Evolutionary conservation across 2,113 vertebrate genomes (phyloP).

Genomic region (Ctenomys sociabilis): DNA sequence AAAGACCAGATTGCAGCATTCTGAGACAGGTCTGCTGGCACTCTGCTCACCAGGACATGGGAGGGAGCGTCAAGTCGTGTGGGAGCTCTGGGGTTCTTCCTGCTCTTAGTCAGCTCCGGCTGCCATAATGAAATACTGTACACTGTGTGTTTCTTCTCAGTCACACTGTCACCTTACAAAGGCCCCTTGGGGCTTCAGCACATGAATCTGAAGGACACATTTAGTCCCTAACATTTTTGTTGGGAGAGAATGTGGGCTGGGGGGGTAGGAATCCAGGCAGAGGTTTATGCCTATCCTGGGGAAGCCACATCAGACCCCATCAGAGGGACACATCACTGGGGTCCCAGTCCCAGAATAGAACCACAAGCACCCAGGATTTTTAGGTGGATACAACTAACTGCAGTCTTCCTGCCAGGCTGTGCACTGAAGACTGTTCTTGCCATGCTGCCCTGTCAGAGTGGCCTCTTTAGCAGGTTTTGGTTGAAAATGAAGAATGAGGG

Average conservation of each 20-base stretch:
- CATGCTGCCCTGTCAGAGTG: not conserved
- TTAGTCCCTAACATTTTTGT: too few relatives aligned
- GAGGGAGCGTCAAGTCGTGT: not conserved
- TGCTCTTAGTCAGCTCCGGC: not conserved
- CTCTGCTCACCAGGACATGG: not conserved
- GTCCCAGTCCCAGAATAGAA: not conserved
- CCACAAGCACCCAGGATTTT: not conserved
- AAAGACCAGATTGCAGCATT: not conserved
- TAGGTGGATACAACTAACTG: not conserved
- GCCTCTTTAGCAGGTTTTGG: not conserved
- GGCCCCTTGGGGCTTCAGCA: not conserved
- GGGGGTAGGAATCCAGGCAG: not conserved
- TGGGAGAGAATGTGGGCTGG: not conserved
- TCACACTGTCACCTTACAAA: not conserved
- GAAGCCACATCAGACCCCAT: not conserved
- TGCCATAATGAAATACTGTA: not conserved
- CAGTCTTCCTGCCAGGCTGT: not conserved
- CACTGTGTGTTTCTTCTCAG: not conserved
- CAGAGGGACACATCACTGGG: not conserved
- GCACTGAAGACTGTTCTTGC: not conserved
- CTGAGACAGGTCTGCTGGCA: not conserved
- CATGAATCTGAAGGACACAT: not conserved
- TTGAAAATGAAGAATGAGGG: not conserved
- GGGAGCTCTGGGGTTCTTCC: not conserved
- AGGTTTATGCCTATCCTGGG: not conserved